Evolutionary conservation across 2,797 vertebrate species (phyloP).

Genomic region (Apodemus agrarius): DNA sequence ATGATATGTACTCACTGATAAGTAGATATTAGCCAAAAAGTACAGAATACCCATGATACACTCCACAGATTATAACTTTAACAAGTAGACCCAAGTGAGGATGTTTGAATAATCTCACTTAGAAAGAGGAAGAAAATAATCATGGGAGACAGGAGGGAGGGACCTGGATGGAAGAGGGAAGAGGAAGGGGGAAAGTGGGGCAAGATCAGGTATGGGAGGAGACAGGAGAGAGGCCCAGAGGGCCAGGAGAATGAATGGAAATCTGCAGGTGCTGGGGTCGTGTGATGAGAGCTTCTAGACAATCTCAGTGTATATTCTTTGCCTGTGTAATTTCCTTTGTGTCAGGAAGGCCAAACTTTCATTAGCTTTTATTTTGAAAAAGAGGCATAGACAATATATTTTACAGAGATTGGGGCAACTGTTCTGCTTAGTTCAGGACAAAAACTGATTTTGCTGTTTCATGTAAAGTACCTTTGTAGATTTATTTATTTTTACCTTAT

Average conservation of each 20-base stretch:
- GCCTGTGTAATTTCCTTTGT: conserved; percentile 24
- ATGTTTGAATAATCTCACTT: background rate
- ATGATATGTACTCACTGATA: background rate
- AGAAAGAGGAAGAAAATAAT: background rate
- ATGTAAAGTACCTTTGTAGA: background rate
- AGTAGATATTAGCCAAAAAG: background rate
- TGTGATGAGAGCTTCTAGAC: background rate
- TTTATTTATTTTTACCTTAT: background rate
- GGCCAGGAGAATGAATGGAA: background rate
- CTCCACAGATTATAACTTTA: background rate
- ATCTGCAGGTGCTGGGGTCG: background rate
- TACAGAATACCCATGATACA: background rate
- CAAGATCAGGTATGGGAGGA: background rate
- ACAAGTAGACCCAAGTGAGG: background rate
- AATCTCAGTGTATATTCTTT: background rate
- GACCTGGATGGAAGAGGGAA: background rate
- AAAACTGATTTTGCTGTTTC: conserved; percentile 57
- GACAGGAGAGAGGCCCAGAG: background rate
- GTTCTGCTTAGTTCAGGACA: conserved; percentile 56
- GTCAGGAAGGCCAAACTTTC: conserved; percentile 36
- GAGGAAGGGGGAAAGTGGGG: background rate
- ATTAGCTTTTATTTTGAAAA: conserved; percentile 53
- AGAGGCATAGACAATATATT: conserved; percentile 47
- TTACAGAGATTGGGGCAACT: conserved; percentile 43
- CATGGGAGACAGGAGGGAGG: background rate